Percentiles rank a stretch among this genome's conserved stretches.
These are phyloP conservation scores for Lordiphosa collinella DNA, from an alignment of 1,140 invertebrate species.

Conservation along the genomic window DNA sequence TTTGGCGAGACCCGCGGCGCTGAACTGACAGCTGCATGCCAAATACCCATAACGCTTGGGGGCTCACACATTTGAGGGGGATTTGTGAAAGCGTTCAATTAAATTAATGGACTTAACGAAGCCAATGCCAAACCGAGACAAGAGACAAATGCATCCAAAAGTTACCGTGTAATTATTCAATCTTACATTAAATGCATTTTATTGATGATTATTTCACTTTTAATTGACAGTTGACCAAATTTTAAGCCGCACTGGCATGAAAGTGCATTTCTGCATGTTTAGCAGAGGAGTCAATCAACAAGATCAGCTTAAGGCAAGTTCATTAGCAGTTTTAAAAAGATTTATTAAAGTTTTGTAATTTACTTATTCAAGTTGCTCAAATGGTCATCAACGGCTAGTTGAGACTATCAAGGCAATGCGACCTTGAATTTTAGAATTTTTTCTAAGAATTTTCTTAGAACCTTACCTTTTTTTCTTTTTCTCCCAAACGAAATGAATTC, in stretches of 20 bases:
- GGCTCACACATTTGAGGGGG: slow-evolving; percentile 38
- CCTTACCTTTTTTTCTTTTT: too few species aligned
- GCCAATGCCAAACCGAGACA: slow-evolving; percentile 46
- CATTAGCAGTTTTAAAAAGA: too few species aligned
- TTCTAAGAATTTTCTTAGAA: too few species aligned
- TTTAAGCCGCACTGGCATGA: neutral
- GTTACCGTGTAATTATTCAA: slow-evolving; percentile 42
- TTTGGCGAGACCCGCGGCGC: slow-evolving; percentile 10
- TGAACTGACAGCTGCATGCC: neutral
- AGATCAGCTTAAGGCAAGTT: slow-evolving; percentile 7
- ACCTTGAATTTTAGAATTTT: too few species aligned
- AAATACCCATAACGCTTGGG: slow-evolving; percentile 8
- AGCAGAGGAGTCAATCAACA: neutral
- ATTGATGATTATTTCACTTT: slow-evolving; percentile 18
- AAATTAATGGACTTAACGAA: slow-evolving; percentile 60
- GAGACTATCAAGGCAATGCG: too few species aligned
- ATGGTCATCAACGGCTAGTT: too few species aligned
- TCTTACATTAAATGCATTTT: slow-evolving; percentile 37
- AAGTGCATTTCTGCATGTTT: too few species aligned
- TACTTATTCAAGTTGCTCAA: too few species aligned
- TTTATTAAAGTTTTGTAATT: too few species aligned
- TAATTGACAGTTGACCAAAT: slow-evolving; percentile 39
- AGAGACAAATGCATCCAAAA: slow-evolving; percentile 21
- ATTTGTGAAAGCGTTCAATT: slow-evolving; percentile 78
- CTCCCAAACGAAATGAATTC: too few species aligned